phyloP scores from a whole-genome alignment of 2,113 vertebrate species.

The Hassar affinis region DNA sequence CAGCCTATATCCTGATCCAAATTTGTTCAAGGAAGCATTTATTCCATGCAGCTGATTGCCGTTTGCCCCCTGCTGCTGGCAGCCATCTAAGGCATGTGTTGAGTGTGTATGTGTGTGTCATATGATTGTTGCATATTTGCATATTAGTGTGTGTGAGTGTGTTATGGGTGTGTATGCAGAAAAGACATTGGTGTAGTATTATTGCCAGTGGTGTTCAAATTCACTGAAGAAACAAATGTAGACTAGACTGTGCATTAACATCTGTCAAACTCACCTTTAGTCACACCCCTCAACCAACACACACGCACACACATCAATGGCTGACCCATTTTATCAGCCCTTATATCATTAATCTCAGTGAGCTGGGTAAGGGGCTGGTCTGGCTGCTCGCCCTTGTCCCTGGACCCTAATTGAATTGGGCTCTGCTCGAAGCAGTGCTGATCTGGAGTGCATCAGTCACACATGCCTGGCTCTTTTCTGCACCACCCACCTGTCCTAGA shows the following conservation, averaged over 20 bases:
- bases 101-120: neutral
- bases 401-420: conserved; percentile 66
- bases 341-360: conserved; percentile 70
- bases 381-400: conserved; percentile 64
- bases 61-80: conserved; percentile 18
- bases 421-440: conserved; percentile 59
- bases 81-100: conserved; percentile 6
- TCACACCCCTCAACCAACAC: neutral
- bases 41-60: conserved; percentile 23
- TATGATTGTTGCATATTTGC: neutral
- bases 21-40: neutral
- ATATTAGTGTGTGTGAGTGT: neutral
- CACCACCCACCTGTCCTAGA: neutral
- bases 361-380: conserved; percentile 42
- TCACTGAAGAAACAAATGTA: neutral
- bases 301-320: conserved; percentile 11
- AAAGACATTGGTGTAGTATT: too few species aligned
- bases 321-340: conserved; percentile 69
- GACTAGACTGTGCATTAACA: neutral
- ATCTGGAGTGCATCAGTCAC: conserved; percentile 49
- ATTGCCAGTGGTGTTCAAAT: neutral
- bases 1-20: conserved; percentile 19
- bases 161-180: neutral
- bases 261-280: neutral
- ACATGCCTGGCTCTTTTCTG: neutral